phyloP scores from a whole-genome alignment of 2,797 vertebrate genomes.

The Platalea minor region DNA sequence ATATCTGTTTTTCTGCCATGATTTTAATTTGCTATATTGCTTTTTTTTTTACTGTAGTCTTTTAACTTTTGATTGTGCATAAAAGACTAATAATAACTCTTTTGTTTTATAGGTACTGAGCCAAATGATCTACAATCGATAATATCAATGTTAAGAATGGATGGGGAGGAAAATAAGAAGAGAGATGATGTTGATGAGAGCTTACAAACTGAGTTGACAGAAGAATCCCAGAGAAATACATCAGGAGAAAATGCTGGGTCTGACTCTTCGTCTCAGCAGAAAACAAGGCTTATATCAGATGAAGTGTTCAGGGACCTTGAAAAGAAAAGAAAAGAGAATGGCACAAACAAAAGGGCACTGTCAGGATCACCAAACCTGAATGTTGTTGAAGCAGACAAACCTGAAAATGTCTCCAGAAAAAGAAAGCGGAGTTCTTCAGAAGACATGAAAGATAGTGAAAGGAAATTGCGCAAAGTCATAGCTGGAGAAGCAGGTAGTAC shows the following conservation, averaged over 20 bases:
- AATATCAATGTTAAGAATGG: conserved; percentile 62
- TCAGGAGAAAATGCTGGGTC: background rate
- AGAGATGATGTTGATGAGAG: conserved; percentile 41
- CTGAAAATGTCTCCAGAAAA: conserved; percentile 49
- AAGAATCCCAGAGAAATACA: background rate
- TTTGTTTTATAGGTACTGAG: conserved; percentile 58
- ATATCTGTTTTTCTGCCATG: background rate
- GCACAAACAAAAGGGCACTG: conserved; percentile 44
- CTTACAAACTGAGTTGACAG: background rate
- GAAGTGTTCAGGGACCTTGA: background rate
- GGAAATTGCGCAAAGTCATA: background rate
- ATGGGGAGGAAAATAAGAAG: conserved; percentile 58
- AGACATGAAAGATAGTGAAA: background rate
- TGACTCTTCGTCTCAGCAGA: background rate
- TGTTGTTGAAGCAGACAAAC: conserved; percentile 10
- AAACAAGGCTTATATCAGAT: background rate
- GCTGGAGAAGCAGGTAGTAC: background rate
- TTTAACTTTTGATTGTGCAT: background rate
- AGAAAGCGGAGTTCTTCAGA: conserved; percentile 57
- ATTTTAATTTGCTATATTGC: background rate
- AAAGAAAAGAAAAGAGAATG: conserved; percentile 14
- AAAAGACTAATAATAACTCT: conserved; percentile 20
- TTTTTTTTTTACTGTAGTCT: background rate
- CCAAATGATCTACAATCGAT: conserved; percentile 16
- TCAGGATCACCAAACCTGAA: background rate